Evolutionary conservation across 2,888 invertebrate species (phyloP).

Genomic region (Stratiomys singularior): DNA sequence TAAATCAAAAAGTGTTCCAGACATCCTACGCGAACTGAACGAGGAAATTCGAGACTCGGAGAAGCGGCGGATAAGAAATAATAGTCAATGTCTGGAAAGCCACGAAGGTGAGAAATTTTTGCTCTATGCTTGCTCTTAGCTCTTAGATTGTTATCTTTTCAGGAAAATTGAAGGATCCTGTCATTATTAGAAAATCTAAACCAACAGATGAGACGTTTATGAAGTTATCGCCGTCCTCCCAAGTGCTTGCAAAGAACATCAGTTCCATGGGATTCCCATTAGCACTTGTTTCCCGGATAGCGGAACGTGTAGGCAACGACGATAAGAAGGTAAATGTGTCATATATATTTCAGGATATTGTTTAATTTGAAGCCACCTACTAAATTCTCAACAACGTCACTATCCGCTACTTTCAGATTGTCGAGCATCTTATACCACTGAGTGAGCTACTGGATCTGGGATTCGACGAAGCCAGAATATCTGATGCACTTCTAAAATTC

Average conservation of each 20-base stretch:
- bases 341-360: background rate
- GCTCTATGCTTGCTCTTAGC: no score
- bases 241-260: constrained; percentile 77
- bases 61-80: constrained; percentile 68
- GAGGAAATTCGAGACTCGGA: constrained; percentile 71
- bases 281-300: constrained; percentile 82
- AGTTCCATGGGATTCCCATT: constrained; percentile 90
- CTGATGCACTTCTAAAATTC: constrained; percentile 78
- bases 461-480: constrained; percentile 80
- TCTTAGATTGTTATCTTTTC: background rate
- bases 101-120: constrained; percentile 42
- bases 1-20: constrained; percentile 75
- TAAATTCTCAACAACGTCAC: no score
- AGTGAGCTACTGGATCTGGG: constrained; percentile 84
- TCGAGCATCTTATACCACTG: constrained; percentile 83
- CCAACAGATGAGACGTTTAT: constrained; percentile 52
- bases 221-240: constrained; percentile 68
- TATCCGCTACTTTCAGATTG: no score
- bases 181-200: constrained; percentile 45
- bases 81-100: constrained; percentile 67
- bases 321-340: constrained; percentile 78
- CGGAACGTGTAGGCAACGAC: constrained; percentile 79
- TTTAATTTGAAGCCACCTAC: no score
- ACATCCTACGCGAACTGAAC: constrained; percentile 79
- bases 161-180: constrained; percentile 49